Evolutionary conservation across 2,797 vertebrate species (phyloP).

Genomic region (Ceryle rudis): DNA sequence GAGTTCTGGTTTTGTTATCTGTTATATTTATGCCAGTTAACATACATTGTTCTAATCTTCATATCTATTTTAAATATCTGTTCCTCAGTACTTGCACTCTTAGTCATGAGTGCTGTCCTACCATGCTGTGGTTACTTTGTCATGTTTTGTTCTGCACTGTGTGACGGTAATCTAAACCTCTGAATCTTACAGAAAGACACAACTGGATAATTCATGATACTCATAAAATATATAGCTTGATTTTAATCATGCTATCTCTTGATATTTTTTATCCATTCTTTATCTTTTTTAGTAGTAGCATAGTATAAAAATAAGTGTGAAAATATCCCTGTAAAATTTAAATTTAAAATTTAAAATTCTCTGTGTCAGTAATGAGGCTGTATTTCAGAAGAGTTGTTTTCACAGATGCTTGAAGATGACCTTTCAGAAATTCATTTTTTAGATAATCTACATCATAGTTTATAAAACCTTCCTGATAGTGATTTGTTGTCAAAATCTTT

Average conservation of each 20-base stretch:
- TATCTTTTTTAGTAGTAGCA: neutral
- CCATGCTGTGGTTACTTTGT: neutral
- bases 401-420: neutral
- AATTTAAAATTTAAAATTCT: neutral
- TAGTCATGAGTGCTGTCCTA: neutral
- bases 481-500: neutral
- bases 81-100: neutral
- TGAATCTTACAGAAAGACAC: neutral
- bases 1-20: neutral
- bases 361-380: neutral
- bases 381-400: neutral
- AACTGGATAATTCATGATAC: neutral
- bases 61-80: neutral
- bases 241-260: neutral
- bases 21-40: neutral
- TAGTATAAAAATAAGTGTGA: neutral
- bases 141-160: neutral
- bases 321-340: neutral
- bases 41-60: neutral
- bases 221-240: neutral
- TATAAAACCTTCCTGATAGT: neutral
- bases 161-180: neutral
- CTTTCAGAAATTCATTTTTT: neutral
- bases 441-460: neutral
- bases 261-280: neutral